Conservation (phyloP, 2,113 vertebrate genomes). For the Melospiza melodia region DNA sequence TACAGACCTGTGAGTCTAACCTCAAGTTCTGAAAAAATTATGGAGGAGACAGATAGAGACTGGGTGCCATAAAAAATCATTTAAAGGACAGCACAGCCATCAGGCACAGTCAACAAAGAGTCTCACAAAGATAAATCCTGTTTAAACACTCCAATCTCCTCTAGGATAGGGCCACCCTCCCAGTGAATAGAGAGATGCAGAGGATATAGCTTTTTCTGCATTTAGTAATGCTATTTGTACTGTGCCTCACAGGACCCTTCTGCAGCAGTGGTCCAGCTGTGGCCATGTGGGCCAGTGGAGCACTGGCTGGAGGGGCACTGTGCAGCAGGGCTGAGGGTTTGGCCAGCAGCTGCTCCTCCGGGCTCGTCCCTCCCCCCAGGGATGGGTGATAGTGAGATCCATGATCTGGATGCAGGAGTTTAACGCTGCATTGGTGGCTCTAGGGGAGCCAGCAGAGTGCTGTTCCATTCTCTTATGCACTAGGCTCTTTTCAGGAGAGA, state of each 20-base stretch:
- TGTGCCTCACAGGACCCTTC: neutral
- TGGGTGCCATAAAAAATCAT: accelerated
- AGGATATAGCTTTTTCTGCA: neutral
- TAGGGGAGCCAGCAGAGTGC: neutral
- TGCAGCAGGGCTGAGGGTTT: accelerated
- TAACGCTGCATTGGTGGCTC: neutral
- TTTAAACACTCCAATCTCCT: neutral
- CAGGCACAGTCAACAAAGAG: neutral
- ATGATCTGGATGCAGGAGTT: neutral
- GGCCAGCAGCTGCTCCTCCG: neutral
- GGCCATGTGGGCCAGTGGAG: accelerated
- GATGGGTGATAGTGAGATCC: neutral
- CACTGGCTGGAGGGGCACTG: accelerated
- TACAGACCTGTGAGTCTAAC: neutral
- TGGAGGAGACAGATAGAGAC: neutral
- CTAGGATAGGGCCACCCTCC: accelerated
- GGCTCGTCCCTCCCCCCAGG: neutral
- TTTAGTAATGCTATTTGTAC: neutral
- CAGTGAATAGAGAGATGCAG: neutral
- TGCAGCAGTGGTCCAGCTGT: neutral
- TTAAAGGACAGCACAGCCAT: neutral
- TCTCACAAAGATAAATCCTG: neutral
- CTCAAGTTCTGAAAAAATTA: neutral
- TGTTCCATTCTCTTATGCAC: accelerated
- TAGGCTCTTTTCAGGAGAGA: neutral